Evolutionary conservation across 2,797 vertebrate species (phyloP).

Genomic region (Muscicapa comitata): DNA sequence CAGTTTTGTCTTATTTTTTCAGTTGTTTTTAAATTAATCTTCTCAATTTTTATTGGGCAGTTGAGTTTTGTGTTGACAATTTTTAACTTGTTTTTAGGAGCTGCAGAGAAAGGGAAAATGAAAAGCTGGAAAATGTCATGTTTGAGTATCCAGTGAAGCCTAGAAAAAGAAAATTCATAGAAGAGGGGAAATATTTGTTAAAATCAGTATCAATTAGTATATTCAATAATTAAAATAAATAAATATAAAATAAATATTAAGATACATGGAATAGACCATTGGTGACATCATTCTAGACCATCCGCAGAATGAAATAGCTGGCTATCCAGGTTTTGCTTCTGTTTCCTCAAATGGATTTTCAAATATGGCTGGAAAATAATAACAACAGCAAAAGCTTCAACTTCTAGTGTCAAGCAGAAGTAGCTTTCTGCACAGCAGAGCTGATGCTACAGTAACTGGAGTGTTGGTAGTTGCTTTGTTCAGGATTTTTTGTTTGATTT

Average conservation of each 20-base stretch:
- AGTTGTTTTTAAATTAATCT: neutral
- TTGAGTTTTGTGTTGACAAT: neutral
- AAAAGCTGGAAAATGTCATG: neutral
- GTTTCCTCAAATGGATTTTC: neutral
- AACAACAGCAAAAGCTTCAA: neutral
- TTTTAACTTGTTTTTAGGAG: neutral
- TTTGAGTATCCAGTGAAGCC: neutral
- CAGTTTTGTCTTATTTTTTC: neutral
- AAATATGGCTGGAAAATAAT: neutral
- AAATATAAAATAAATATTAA: neutral
- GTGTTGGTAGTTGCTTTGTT: neutral
- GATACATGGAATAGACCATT: neutral
- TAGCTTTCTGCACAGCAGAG: neutral
- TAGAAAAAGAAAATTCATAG: neutral
- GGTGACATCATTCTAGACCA: neutral
- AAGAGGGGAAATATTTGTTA: neutral
- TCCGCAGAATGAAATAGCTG: neutral
- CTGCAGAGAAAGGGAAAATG: neutral
- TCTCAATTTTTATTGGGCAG: neutral
- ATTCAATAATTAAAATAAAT: neutral
- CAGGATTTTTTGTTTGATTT: accelerated
- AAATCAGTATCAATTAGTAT: neutral
- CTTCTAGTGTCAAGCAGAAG: neutral
- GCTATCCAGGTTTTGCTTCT: neutral
- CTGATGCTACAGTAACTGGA: neutral